phyloP scores from a whole-genome alignment of 2,888 invertebrate species.

The Lasioglossum marginatum region DNA sequence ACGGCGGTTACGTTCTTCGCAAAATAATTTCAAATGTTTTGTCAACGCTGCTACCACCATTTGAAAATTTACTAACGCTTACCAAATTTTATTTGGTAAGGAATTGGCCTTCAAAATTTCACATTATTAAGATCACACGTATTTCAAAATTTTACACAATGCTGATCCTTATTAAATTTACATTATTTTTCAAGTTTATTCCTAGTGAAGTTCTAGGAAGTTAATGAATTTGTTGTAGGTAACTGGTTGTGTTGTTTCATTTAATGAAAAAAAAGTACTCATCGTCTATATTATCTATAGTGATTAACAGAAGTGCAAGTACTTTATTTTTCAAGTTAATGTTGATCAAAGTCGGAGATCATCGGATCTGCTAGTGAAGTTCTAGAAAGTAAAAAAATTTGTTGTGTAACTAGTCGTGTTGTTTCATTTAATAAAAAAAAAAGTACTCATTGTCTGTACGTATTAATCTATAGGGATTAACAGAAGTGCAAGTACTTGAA shows the following conservation, averaged over 20 bases:
- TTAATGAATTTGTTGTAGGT: not conserved
- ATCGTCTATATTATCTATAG: not conserved
- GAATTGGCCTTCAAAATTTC: not conserved
- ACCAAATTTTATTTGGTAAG: not conserved
- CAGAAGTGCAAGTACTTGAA: not conserved
- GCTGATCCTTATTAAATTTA: not conserved
- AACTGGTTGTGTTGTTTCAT: not conserved
- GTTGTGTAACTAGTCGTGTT: not conserved
- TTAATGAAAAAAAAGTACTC: not conserved
- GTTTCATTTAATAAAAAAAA: not conserved
- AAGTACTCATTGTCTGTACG: not conserved
- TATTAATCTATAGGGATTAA: not conserved
- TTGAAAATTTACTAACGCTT: not conserved
- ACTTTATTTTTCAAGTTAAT: not conserved
- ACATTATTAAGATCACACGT: not conserved
- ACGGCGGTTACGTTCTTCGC: not conserved
- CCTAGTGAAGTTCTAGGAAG: not conserved
- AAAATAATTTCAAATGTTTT: not conserved
- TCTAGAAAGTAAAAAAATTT: not conserved
- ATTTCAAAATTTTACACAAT: not conserved
- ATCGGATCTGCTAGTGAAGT: not conserved
- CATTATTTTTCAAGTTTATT: not conserved
- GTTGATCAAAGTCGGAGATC: not conserved
- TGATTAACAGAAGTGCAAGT: not conserved
- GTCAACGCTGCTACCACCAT: not conserved